A percentile compares a stretch with the other conserved stretches of the same genome.
Evolutionary conservation across 2,888 invertebrate species (phyloP).

Genomic region (Apocheima hispidaria): DNA sequence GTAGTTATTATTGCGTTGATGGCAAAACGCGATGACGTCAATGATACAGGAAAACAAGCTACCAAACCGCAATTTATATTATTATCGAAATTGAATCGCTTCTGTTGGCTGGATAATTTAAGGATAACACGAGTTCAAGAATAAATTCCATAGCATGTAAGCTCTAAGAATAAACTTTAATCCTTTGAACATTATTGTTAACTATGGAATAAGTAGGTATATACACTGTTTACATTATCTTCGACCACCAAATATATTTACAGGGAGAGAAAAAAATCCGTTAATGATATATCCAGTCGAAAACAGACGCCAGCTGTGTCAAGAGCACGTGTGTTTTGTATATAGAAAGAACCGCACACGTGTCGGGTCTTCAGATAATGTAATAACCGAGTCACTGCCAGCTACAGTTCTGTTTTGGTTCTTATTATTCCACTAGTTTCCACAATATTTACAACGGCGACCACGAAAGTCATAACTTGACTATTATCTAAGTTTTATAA

Average conservation of each 20-base stretch:
- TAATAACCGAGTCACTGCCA: conserved; percentile 1
- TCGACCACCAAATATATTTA: conserved; percentile 27
- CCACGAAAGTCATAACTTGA: conserved; percentile 28
- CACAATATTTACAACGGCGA: conserved; percentile 18
- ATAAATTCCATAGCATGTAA: conserved; percentile 1
- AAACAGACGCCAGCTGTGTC: conserved; percentile 63
- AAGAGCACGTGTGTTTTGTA: conserved; percentile 64
- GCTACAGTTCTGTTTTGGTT: conserved; percentile 5
- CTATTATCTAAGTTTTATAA: conserved; percentile 38
- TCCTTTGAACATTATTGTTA: not conserved
- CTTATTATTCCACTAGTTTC: conserved; percentile 23
- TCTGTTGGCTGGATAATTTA: conserved; percentile 23
- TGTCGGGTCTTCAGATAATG: conserved; percentile 45
- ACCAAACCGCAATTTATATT: conserved; percentile 18
- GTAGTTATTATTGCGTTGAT: conserved; percentile 32
- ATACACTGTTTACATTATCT: conserved; percentile 6
- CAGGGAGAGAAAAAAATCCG: conserved; percentile 33
- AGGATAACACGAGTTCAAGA: conserved; percentile 1
- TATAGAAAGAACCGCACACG: conserved; percentile 57
- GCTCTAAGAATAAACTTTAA: conserved; percentile 3
- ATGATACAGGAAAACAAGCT: conserved; percentile 38
- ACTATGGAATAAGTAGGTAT: conserved; percentile 7
- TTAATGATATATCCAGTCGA: conserved; percentile 40
- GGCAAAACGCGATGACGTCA: conserved; percentile 26
- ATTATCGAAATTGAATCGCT: conserved; percentile 25